These are phyloP conservation scores for Sminthurides bifidus DNA, from an alignment of 1,140 invertebrate species.

Conservation along the genomic window DNA sequence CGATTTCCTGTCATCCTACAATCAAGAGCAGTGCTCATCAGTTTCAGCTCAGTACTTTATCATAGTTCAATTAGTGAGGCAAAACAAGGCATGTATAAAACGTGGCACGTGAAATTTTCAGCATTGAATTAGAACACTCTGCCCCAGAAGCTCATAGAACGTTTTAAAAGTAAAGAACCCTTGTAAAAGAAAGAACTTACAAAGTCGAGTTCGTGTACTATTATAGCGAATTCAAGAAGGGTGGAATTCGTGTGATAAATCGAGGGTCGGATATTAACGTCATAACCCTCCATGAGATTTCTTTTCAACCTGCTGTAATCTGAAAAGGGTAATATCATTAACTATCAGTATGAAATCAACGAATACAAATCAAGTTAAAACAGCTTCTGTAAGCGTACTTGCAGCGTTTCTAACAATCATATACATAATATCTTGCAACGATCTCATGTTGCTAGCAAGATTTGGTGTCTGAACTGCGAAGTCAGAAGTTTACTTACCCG, in stretches of 20 bases:
- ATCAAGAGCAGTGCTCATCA: too few relatives aligned
- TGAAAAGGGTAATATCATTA: constrained; percentile 2
- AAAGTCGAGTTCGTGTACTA: constrained; percentile 25
- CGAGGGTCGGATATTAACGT: constrained; percentile 18
- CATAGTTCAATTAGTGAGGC: background rate
- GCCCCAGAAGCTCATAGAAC: too few relatives aligned
- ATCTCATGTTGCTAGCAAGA: too few relatives aligned
- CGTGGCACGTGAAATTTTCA: background rate
- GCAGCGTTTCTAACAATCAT: background rate
- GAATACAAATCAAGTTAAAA: too few relatives aligned
- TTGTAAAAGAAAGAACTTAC: too few relatives aligned
- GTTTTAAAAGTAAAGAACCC: too few relatives aligned
- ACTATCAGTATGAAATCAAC: background rate
- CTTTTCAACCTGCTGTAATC: constrained; percentile 21
- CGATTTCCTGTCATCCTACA: constrained; percentile 21
- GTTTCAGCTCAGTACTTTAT: too few relatives aligned
- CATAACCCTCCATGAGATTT: constrained; percentile 19
- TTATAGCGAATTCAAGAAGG: constrained; percentile 10
- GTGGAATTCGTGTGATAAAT: constrained; percentile 22
- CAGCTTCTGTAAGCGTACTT: background rate
- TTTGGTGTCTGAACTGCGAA: too few relatives aligned
- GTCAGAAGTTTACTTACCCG: too few relatives aligned
- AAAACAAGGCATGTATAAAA: constrained; percentile 2
- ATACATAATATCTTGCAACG: too few relatives aligned
- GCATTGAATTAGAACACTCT: too few relatives aligned